phyloP scores from a whole-genome alignment of 2,113 vertebrate genomes.

The Nothobranchius furzeri region DNA sequence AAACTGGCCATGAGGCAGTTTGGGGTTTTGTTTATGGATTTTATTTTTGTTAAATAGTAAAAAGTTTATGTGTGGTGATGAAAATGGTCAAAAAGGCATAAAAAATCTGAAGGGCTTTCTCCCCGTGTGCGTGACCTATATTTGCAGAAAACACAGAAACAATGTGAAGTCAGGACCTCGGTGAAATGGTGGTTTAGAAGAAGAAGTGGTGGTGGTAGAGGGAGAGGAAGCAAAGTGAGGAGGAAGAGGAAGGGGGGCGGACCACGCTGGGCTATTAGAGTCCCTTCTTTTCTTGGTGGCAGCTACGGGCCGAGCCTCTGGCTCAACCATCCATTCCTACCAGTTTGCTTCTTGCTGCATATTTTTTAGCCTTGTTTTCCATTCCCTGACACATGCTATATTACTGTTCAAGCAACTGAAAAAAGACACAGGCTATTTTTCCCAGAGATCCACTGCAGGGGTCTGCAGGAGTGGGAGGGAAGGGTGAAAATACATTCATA shows the following conservation, averaged over 20 bases:
- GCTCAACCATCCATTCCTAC: conserved; percentile 76
- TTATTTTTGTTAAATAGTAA: not conserved
- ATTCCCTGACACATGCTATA: conserved; percentile 78
- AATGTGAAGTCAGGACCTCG: conserved; percentile 43
- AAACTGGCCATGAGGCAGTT: conserved; percentile 4
- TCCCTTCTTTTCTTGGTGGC: conserved; percentile 74
- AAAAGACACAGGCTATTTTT: conserved; percentile 72
- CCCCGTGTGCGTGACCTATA: conserved; percentile 50
- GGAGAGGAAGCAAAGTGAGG: conserved; percentile 23
- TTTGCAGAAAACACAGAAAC: conserved; percentile 56
- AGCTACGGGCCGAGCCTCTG: conserved; percentile 63
- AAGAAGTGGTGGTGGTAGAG: conserved; percentile 34
- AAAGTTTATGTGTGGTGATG: conserved; percentile 1
- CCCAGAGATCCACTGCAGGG: conserved; percentile 74
- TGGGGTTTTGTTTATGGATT: conserved; percentile 1
- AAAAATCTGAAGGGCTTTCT: conserved; percentile 19
- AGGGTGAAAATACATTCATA: conserved; percentile 59
- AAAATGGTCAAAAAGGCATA: conserved; percentile 17
- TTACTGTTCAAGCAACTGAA: conserved; percentile 77
- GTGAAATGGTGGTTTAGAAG: conserved; percentile 52
- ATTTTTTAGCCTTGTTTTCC: conserved; percentile 79
- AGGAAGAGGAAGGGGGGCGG: conserved; percentile 14
- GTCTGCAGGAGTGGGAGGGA: conserved; percentile 40
- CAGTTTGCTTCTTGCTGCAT: conserved; percentile 79
- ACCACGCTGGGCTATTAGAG: conserved; percentile 68